Evolutionary conservation across 2,888 invertebrate genomes (phyloP), one percentile per base, ranked within the genome.

Genomic region (Stramonita haemastoma): DNA sequence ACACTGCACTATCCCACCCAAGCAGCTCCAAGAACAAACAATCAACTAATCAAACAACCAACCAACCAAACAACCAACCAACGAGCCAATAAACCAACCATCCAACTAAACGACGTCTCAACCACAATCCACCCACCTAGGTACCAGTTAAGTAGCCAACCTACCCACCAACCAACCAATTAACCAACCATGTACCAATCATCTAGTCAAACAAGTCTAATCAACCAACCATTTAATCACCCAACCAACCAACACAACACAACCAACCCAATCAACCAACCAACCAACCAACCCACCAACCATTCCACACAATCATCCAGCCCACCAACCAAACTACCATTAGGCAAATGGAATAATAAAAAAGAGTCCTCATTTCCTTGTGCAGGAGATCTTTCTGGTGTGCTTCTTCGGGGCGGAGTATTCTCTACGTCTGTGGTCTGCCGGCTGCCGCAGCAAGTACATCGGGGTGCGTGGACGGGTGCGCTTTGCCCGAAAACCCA

Each of bases 361-460:
- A 11, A n/a, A 4, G 11, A 22, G 22, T 73, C n/a, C 8, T n/a
- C 4, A 1, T 36, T 22, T 83, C 13, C 17, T 5, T 83, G 26
- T 34, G 60, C 93, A 96, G 95, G 98, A 98, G 97, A 97, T 98
- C 95, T 97, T 98, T 95, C 96, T 98, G 94, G 98, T 98, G 88
- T 97, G 97, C 90, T 98, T 98, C 96, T 98, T 98, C 96, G 98
- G 98, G 84, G 97, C 97, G 89, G 98, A 98, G 96, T 98, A 98
- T 95, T 94, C 97, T 87, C 97, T 98, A 86, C 97, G 98, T 91
- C 96, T 98, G 92, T 98, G 98, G 98, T 97, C 98, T 60, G 98
- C 98, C 0, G 98, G 98, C 85, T 98, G 98, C 96, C 97, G 98
- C 89, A 98, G 98, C 91, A 98, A 98, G 95, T 98, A 98, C 96